Conservation (phyloP, 2,113 vertebrate genomes). For the Isurus oxyrinchus region DNA sequence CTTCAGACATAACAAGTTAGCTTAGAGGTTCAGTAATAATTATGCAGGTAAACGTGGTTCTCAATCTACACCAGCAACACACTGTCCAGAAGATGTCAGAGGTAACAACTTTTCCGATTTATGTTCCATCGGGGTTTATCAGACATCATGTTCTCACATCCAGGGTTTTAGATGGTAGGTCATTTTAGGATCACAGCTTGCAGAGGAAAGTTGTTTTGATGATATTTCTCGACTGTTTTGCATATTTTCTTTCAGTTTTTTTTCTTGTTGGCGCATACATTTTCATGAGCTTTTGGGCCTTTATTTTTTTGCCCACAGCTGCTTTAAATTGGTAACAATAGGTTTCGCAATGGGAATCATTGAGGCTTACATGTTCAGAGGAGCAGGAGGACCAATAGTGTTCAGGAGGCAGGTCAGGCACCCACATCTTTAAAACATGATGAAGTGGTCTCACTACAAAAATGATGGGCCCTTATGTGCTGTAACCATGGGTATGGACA, state of each 20-base stretch:
- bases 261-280: not conserved
- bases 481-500: not conserved
- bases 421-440: not conserved
- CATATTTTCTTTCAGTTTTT: not conserved
- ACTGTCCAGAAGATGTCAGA: too few relatives aligned
- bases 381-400: not conserved
- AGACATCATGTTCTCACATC: too few relatives aligned
- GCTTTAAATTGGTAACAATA: too few relatives aligned
- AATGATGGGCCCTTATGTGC: not conserved
- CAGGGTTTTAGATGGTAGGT: not conserved
- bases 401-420: not conserved
- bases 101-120: too few relatives aligned
- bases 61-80: too few relatives aligned
- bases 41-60: too few relatives aligned
- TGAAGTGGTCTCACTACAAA: not conserved
- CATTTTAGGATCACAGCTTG: not conserved
- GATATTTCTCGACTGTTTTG: not conserved
- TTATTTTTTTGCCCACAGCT: not conserved
- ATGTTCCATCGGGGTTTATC: too few relatives aligned
- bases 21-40: not conserved
- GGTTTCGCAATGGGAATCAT: not conserved
- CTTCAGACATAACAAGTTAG: not conserved
- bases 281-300: not conserved
- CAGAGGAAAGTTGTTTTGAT: not conserved
- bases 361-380: not conserved